Base-by-base conservation (phyloP, 2,797 vertebrate species). In the Falco peregrinus region DNA sequence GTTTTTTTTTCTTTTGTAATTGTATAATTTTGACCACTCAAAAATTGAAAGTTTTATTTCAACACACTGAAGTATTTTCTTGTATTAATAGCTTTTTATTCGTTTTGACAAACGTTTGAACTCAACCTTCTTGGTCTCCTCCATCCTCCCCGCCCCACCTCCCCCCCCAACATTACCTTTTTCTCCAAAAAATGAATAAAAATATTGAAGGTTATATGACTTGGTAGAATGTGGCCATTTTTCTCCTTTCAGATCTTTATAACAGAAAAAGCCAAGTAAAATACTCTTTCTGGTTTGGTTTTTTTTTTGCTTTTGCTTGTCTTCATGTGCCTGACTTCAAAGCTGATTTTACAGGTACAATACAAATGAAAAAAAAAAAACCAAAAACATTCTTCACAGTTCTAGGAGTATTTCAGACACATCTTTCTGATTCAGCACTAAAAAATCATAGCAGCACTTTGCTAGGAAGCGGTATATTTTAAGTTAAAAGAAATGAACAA, bases 101-200 rank as follows among this genome's bases (percentile, higher is more conserved):
- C 78, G 85, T 59, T 74, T 84, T 26, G 33, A 78, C 67, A 73
- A 80, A 95, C 82, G 74, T 59, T 67, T 91, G 88, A 76, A 75
- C 10, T 81, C 17, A 50, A 1, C 17, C 20, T 90, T 76, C 31
- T 89, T 47, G 18, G 7, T 29, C 16, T 78, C 8, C 9, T 90
- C 28, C 4, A 1, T 50, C 59, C 33, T 59, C 3, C 4, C 7
- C 11, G 9, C 4, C 4, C 4, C 21, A 11, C 11, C 4, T 3
- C 5, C 21, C 14, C 6, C 13, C n/a, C 4, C 47, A 74, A 45
- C 5, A 28, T 88, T 83, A 28, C 60, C 5, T 64, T 84, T 86
- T 87, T 50, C 10, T 13, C 26, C 91, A 45, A 79, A 94, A 84
- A 68, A 54, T 41, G 41, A 76, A 39, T 35, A n/a, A 45, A 80